These are phyloP conservation scores for Onychostruthus taczanowskii DNA, from an alignment of 2,113 vertebrate genomes.

Conservation along the genomic window DNA sequence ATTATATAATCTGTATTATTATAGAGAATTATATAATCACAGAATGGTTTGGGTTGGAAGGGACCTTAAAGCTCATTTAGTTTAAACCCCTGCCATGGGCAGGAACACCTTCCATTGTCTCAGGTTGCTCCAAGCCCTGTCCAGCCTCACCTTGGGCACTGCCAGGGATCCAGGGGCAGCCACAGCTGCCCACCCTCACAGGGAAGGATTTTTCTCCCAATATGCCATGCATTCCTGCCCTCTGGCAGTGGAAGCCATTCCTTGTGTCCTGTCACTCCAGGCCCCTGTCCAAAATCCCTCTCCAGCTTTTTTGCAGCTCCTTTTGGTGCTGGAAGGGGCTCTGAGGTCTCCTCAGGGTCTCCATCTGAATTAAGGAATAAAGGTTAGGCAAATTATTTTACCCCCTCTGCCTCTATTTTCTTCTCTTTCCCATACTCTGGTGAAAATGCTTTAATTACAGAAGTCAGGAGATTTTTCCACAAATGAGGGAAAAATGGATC, in stretches of 20 bases:
- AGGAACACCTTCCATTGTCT: rapidly evolving
- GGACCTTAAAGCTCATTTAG: neutral
- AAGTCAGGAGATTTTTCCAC: neutral
- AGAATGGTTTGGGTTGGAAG: neutral
- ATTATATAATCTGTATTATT: neutral
- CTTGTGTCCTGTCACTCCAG: rapidly evolving
- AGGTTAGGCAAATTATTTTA: neutral
- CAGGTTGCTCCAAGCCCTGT: rapidly evolving
- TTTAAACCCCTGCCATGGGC: neutral
- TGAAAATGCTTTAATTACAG: neutral
- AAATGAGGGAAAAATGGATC: neutral
- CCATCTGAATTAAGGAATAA: neutral
- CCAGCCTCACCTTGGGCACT: neutral
- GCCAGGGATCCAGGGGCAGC: neutral
- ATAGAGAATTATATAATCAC: neutral
- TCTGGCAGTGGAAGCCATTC: neutral
- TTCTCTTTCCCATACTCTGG: neutral
- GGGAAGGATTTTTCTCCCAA: rapidly evolving
- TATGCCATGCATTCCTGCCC: rapidly evolving
- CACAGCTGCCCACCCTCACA: rapidly evolving
- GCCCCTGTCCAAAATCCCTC: rapidly evolving
- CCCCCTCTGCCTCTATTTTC: rapidly evolving
- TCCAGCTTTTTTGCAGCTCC: neutral
- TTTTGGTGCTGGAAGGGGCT: neutral
- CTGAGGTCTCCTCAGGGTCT: neutral